Percentiles rank a stretch among this genome's conserved stretches.
Conservation (phyloP, 2,113 vertebrate genomes). For the Pongo pygmaeus region DNA sequence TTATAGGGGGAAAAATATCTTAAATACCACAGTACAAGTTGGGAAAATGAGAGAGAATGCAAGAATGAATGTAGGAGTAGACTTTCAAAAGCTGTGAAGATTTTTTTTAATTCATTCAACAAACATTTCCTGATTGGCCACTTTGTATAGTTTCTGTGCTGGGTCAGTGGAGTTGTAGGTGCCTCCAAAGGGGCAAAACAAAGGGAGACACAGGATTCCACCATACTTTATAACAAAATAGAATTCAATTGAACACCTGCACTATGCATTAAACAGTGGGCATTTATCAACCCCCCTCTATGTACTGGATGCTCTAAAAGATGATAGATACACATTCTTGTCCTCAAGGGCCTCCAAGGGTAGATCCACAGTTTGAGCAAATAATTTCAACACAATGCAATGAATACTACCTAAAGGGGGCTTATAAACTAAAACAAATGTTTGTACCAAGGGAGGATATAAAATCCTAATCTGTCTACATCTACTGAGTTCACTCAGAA, state of each 20-base stretch:
- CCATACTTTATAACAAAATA: neutral
- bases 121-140: neutral
- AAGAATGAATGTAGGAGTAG: neutral
- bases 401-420: neutral
- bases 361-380: neutral
- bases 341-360: neutral
- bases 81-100: neutral
- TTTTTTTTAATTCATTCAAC: neutral
- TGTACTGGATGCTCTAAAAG: neutral
- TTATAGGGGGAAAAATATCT: neutral
- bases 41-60: neutral
- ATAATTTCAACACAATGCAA: neutral
- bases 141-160: neutral
- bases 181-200: neutral
- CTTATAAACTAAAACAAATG: neutral
- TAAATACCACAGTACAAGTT: neutral
- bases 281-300: neutral
- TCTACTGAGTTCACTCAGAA: neutral
- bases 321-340: neutral
- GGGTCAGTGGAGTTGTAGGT: neutral
- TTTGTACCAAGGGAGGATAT: neutral
- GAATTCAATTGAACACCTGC: neutral
- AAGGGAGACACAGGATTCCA: neutral
- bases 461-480: neutral
- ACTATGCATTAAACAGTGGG: neutral